phyloP scores from a whole-genome alignment of 2,888 invertebrate species.

The Standfussiana lucernea region DNA sequence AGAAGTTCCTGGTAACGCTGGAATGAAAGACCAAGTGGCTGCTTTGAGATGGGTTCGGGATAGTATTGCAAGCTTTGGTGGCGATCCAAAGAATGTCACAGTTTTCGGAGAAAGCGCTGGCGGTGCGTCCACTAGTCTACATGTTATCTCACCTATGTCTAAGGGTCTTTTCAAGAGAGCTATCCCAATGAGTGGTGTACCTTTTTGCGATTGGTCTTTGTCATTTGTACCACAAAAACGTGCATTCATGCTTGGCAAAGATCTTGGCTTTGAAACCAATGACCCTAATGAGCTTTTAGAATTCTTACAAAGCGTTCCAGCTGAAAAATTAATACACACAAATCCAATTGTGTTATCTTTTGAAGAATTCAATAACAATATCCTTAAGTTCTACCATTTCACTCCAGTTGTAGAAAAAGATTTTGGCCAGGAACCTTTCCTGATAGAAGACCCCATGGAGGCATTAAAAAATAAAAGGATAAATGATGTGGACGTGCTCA shows the following conservation, averaged over 20 bases:
- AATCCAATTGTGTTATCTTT: constrained; percentile 69
- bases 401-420: constrained; percentile 80
- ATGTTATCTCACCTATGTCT: constrained; percentile 76
- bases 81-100: constrained; percentile 75
- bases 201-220: constrained; percentile 74
- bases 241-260: constrained; percentile 76
- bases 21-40: constrained; percentile 77
- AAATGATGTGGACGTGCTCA: constrained; percentile 91
- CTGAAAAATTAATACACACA: constrained; percentile 68
- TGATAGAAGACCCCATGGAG: constrained; percentile 72
- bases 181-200: constrained; percentile 75
- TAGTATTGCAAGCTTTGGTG: constrained; percentile 75
- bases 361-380: constrained; percentile 69
- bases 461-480: constrained; percentile 83
- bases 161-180: constrained; percentile 75
- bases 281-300: constrained; percentile 74
- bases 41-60: constrained; percentile 75
- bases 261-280: constrained; percentile 74
- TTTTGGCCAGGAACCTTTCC: constrained; percentile 74
- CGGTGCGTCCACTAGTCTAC: constrained; percentile 68
- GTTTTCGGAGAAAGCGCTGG: constrained; percentile 79
- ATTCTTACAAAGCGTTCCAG: constrained; percentile 75
- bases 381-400: constrained; percentile 74
- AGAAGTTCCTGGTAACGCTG: constrained; percentile 79
- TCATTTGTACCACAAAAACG: constrained; percentile 70